Conservation (phyloP, 2,113 vertebrate genomes). For the Microtus ochrogaster region DNA sequence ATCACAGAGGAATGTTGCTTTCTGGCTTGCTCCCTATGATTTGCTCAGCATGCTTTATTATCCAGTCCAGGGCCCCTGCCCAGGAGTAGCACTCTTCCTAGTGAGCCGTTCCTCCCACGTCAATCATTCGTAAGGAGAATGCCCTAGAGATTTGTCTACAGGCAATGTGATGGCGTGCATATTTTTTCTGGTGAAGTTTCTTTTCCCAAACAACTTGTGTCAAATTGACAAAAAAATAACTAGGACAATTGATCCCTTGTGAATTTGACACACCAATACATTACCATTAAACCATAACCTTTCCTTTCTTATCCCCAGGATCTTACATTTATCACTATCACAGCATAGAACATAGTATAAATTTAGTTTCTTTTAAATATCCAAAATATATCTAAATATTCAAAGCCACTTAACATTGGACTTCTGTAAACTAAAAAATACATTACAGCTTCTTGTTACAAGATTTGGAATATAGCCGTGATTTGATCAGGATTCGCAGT, state of each 20-base stretch:
- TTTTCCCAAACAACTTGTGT: neutral
- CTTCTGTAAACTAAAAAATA: neutral
- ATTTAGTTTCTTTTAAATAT: neutral
- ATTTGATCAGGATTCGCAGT: neutral
- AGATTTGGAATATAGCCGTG: neutral
- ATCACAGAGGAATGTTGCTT: neutral
- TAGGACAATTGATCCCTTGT: neutral
- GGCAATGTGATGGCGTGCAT: neutral
- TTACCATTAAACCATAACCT: neutral
- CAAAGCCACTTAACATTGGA: neutral
- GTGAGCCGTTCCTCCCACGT: neutral
- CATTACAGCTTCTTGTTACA: neutral
- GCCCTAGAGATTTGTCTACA: neutral
- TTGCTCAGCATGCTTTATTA: neutral
- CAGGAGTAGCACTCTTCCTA: neutral
- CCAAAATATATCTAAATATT: neutral
- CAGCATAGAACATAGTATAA: neutral
- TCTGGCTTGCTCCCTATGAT: neutral
- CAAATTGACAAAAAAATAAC: neutral
- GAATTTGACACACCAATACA: neutral
- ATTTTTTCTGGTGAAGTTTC: neutral
- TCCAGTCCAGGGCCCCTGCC: neutral
- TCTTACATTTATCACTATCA: neutral
- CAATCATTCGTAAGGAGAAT: neutral
- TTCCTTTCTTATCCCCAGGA: neutral